Conservation (phyloP, 2,113 vertebrate genomes). For the Gila orcuttii region DNA sequence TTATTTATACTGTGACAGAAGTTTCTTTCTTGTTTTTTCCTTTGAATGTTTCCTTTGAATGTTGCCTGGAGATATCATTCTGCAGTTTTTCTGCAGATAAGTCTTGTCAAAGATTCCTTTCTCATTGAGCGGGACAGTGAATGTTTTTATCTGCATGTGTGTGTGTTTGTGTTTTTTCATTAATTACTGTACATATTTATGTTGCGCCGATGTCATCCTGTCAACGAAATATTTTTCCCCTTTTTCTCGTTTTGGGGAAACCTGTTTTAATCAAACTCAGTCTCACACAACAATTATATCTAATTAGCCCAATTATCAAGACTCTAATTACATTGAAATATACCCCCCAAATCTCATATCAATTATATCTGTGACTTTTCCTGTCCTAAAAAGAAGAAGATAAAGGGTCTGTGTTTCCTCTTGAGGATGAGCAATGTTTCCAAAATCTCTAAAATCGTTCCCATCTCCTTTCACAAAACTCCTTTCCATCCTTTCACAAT, state of each 20-base stretch:
- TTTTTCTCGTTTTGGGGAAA: conserved; percentile 73
- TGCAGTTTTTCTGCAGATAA: not conserved
- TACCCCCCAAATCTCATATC: conserved; percentile 84
- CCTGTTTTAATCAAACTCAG: conserved; percentile 84
- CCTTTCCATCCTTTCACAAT: not conserved
- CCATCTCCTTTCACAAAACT: conserved; percentile 27
- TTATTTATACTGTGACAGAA: conserved; percentile 1
- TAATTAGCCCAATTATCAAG: conserved; percentile 85
- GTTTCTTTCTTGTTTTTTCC: not conserved
- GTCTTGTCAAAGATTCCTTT: not conserved
- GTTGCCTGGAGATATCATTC: not conserved
- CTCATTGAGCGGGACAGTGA: not conserved
- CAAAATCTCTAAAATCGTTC: conserved; percentile 42
- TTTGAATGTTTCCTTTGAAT: conserved; percentile 18
- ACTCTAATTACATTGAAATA: conserved; percentile 84
- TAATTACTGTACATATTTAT: conserved; percentile 54
- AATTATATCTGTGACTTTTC: conserved; percentile 81
- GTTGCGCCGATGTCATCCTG: conserved; percentile 63
- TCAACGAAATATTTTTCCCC: conserved; percentile 58
- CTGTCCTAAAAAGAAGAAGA: conserved; percentile 70
- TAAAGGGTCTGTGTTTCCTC: conserved; percentile 65
- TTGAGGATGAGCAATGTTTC: conserved; percentile 57
- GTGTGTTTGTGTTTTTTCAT: conserved; percentile 54
- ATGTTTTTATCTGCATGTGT: conserved; percentile 5
- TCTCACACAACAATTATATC: conserved; percentile 82